Conservation (phyloP, 2,797 vertebrate species). For the Labeo calbasu region DNA sequence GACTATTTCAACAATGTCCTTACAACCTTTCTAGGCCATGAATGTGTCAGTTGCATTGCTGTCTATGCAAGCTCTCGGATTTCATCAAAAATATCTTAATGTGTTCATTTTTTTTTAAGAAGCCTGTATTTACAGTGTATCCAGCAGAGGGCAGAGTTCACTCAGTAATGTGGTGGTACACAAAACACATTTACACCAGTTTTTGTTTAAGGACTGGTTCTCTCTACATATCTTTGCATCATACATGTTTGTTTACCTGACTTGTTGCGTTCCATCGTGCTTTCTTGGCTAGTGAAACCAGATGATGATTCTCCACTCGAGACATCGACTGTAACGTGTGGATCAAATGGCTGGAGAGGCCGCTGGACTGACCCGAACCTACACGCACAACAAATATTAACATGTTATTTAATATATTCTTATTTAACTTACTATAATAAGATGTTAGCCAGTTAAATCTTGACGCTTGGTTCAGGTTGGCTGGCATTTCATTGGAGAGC, state of each 20-base stretch:
- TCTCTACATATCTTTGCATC: neutral
- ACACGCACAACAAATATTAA: constrained; percentile 14
- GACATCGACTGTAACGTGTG: constrained; percentile 80
- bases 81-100: too few relatives aligned
- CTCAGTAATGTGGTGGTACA: neutral
- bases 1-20: too few relatives aligned
- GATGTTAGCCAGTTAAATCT: neutral
- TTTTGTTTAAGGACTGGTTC: constrained; percentile 9
- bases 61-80: too few relatives aligned
- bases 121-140: neutral
- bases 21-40: too few relatives aligned
- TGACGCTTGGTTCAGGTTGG: too few relatives aligned
- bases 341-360: constrained; percentile 79
- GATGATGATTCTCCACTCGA: constrained; percentile 88
- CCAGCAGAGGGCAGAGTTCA: constrained; percentile 54
- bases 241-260: constrained; percentile 76
- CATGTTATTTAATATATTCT: neutral
- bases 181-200: neutral
- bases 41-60: too few relatives aligned
- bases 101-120: neutral
- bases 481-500: too few relatives aligned
- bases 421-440: neutral
- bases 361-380: constrained; percentile 82
- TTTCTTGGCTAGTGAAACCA: constrained; percentile 88
- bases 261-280: constrained; percentile 88